Conservation (phyloP, 1,140 invertebrate genomes). For the Pseudoatta argentina region DNA sequence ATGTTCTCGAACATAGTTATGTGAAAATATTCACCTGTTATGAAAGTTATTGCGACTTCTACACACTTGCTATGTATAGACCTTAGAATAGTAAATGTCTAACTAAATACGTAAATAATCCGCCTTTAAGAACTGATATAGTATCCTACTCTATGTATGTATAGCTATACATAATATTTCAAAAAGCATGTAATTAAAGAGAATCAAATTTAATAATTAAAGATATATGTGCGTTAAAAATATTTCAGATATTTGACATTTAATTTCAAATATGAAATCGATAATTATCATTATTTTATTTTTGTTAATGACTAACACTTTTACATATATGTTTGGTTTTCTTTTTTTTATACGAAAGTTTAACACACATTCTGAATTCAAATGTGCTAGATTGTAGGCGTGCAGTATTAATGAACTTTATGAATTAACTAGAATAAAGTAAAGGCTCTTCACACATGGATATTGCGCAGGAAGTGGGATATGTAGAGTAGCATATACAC, state of each 20-base stretch:
- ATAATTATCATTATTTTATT: not conserved
- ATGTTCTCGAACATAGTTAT: conserved; percentile 35
- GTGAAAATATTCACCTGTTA: conserved; percentile 53
- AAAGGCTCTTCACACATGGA: not conserved
- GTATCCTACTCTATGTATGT: not conserved
- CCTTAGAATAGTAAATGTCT: conserved; percentile 1
- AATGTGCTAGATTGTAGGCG: not conserved
- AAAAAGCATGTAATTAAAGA: not conserved
- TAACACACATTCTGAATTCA: not conserved
- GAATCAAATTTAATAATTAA: not conserved
- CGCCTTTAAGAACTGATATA: conserved; percentile 9
- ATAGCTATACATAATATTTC: not conserved
- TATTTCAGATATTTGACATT: not conserved
- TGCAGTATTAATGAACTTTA: conserved; percentile 15
- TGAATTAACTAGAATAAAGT: conserved; percentile 41
- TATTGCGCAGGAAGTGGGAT: not conserved
- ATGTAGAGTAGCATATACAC: not conserved
- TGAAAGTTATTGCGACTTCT: not conserved
- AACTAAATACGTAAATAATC: conserved; percentile 52
- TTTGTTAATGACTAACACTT: not conserved
- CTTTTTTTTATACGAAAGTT: not conserved
- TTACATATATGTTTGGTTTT: not conserved
- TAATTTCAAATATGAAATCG: not conserved
- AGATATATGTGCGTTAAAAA: not conserved
- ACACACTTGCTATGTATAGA: not conserved